Percentiles rank a stretch among this genome's conserved stretches.
These are phyloP conservation scores for Ciconia boyciana DNA, from an alignment of 2,113 vertebrate genomes.

Conservation along the genomic window DNA sequence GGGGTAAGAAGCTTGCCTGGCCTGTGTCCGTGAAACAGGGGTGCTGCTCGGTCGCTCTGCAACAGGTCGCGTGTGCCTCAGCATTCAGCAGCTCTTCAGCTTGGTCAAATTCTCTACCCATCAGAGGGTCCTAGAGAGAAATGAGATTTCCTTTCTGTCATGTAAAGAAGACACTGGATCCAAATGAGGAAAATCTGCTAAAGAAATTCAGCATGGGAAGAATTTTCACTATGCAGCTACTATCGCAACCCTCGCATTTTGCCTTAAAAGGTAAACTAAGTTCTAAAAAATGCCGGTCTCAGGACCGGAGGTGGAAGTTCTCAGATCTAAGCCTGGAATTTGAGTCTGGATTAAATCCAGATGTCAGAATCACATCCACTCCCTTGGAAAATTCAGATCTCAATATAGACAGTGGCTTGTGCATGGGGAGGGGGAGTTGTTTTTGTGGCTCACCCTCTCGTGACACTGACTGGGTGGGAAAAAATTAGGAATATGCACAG, in stretches of 20 bases:
- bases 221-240: constrained; percentile 9
- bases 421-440: not conserved
- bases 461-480: constrained; percentile 27
- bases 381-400: constrained; percentile 28
- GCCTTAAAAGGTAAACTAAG: constrained; percentile 53
- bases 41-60: not conserved
- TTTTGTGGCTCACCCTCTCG: not conserved
- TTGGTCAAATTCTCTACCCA: not conserved
- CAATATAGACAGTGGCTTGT: not conserved
- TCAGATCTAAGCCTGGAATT: constrained; percentile 34
- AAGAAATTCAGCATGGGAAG: not conserved
- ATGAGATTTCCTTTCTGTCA: not conserved
- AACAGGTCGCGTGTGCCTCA: rapidly evolving
- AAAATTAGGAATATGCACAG: not conserved
- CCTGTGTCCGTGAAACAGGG: not conserved
- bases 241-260: not conserved
- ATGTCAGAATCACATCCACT: constrained; percentile 31
- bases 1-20: not conserved
- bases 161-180: not conserved
- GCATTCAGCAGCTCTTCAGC: not conserved
- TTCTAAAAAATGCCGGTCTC: not conserved
- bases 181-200: not conserved
- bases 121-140: not conserved
- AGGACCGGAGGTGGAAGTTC: constrained; percentile 17
- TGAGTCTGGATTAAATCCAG: constrained; percentile 44